Conservation (phyloP, 2,113 vertebrate species). For the Lipotes vexillifer region DNA sequence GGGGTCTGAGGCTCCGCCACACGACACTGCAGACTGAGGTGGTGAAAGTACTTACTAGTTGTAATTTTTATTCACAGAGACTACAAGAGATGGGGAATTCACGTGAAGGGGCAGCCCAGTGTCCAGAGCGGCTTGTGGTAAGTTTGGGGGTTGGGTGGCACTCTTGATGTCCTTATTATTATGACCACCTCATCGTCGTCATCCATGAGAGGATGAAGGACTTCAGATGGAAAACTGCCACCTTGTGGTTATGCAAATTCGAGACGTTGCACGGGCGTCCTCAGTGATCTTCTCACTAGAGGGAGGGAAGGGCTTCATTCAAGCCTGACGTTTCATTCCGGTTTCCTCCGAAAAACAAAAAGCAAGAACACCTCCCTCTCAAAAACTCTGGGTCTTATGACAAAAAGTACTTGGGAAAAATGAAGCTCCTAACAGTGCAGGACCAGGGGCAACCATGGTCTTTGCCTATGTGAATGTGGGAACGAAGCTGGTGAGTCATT, state of each 20-base stretch:
- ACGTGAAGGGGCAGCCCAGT: rapidly evolving
- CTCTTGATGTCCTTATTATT: neutral
- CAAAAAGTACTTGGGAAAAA: neutral
- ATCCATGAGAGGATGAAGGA: neutral
- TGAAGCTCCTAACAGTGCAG: neutral
- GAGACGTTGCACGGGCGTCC: neutral
- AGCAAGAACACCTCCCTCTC: neutral
- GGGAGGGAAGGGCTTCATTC: neutral
- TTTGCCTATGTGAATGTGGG: neutral
- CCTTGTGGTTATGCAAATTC: conserved; percentile 23
- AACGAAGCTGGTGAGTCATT: neutral
- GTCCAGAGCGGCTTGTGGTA: rapidly evolving
- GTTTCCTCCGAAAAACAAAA: neutral
- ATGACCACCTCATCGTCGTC: neutral
- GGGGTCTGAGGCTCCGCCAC: neutral
- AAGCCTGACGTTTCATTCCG: neutral
- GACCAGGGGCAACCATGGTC: neutral
- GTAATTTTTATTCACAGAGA: neutral
- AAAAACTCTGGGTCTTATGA: neutral
- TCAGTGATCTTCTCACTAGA: neutral
- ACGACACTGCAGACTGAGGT: neutral
- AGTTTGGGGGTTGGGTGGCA: neutral
- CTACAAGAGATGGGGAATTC: neutral
- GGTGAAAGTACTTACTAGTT: neutral
- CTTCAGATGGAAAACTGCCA: neutral